These are phyloP conservation scores for Lampris incognitus DNA, from an alignment of 2,113 vertebrate genomes.

Conservation along the genomic window DNA sequence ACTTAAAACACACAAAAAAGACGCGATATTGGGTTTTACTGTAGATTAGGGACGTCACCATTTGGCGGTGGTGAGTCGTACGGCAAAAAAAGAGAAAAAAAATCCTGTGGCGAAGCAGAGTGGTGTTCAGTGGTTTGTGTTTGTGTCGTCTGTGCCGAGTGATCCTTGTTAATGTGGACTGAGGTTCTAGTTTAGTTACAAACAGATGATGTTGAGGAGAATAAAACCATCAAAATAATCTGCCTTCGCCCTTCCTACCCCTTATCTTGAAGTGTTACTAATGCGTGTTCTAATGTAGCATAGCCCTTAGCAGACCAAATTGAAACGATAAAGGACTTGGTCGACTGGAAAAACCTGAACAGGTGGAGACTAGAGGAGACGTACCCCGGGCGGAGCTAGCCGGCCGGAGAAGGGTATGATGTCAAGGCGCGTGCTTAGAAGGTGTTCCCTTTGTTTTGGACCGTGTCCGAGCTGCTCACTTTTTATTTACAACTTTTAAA, in stretches of 20 bases:
- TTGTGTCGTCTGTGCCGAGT: slow-evolving; percentile 93
- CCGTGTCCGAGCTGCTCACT: background rate
- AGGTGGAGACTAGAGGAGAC: background rate
- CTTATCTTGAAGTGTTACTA: slow-evolving; percentile 38
- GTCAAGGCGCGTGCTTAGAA: background rate
- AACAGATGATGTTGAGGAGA: slow-evolving; percentile 78
- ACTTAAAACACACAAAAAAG: slow-evolving; percentile 85
- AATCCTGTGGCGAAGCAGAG: slow-evolving; percentile 87
- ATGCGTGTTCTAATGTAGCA: slow-evolving; percentile 32
- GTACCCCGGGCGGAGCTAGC: background rate
- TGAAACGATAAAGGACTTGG: slow-evolving; percentile 16
- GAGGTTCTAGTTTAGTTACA: slow-evolving; percentile 86
- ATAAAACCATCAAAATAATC: slow-evolving; percentile 35
- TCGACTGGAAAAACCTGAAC: background rate
- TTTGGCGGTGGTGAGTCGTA: slow-evolving; percentile 90
- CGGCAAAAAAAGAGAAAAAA: slow-evolving; percentile 65
- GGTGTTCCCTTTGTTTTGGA: background rate
- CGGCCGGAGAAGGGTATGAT: slow-evolving; percentile 1
- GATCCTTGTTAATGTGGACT: slow-evolving; percentile 90
- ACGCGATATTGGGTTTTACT: slow-evolving; percentile 86
- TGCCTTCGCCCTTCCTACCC: slow-evolving; percentile 67
- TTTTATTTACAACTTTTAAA: background rate
- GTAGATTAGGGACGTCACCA: slow-evolving; percentile 92
- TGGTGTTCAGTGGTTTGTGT: slow-evolving; percentile 94
- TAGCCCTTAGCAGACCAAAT: slow-evolving; percentile 29